A percentile compares a stretch with the other conserved stretches of the same genome.
Conservation (phyloP, 1,140 invertebrate genomes). For the Trichonephila clavata region DNA sequence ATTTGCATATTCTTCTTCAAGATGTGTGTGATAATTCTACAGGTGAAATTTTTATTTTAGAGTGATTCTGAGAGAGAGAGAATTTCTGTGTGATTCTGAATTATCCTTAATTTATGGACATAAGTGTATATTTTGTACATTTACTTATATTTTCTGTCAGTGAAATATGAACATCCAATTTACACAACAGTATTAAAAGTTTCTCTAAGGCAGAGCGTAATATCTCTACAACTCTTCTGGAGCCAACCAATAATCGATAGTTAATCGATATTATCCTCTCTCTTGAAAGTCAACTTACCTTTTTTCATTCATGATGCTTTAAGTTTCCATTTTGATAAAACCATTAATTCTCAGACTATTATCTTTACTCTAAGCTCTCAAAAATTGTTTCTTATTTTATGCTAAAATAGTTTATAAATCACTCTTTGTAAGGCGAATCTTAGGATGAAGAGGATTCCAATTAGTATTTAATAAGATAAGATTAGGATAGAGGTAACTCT, state of each 20-base stretch:
- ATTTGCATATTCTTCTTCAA: no score
- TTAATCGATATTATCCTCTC: conserved; percentile 30
- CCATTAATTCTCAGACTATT: not conserved
- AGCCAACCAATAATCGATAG: conserved; percentile 25
- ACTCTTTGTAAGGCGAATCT: no score
- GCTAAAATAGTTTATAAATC: no score
- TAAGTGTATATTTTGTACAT: no score
- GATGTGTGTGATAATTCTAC: no score
- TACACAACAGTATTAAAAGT: not conserved
- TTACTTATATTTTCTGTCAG: not conserved
- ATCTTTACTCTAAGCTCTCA: not conserved
- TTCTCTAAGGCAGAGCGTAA: not conserved
- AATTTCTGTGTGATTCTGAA: no score
- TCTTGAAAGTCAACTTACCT: conserved; percentile 12
- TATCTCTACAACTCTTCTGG: conserved; percentile 1
- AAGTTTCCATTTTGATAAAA: not conserved
- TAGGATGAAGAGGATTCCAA: no score
- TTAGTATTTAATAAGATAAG: no score
- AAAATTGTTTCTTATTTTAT: not conserved
- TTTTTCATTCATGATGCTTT: not conserved
- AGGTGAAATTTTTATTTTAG: no score
- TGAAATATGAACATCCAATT: conserved; percentile 6
- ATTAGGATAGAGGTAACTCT: no score
- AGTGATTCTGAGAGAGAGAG: no score
- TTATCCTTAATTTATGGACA: no score